phyloP scores from a whole-genome alignment of 2,888 invertebrate species.

The Tubulanus polymorphus region DNA sequence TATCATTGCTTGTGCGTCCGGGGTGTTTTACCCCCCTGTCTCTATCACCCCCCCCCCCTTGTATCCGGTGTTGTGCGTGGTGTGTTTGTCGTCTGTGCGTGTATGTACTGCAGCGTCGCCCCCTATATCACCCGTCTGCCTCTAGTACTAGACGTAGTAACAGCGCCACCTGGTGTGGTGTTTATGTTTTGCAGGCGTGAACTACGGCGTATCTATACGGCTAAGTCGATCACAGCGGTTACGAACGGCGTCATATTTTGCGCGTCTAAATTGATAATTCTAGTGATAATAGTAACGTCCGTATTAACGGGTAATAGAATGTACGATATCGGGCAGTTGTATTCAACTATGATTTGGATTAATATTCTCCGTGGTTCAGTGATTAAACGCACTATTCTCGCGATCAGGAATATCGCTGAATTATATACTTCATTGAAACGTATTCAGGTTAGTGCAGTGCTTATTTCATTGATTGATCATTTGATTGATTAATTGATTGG shows the following conservation, averaged over 20 bases:
- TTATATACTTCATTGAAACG: neutral
- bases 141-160: too few species aligned
- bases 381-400: constrained; percentile 19
- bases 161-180: neutral
- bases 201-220: neutral
- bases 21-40: too few species aligned
- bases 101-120: too few species aligned
- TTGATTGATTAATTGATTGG: too few species aligned
- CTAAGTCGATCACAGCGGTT: neutral
- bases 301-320: neutral
- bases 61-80: too few species aligned
- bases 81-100: too few species aligned
- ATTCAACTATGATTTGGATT: neutral
- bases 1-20: too few species aligned
- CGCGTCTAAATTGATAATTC: neutral
- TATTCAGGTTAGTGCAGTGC: constrained; percentile 8
- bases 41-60: too few species aligned
- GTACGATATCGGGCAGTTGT: neutral
- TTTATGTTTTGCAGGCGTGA: neutral
- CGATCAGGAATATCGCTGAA: constrained; percentile 2
- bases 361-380: neutral
- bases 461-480: too few species aligned
- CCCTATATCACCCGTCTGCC: too few species aligned
- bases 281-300: neutral
- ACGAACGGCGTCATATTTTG: neutral